Conservation (phyloP, 2,888 invertebrate species). For the Apotomis capreana region DNA sequence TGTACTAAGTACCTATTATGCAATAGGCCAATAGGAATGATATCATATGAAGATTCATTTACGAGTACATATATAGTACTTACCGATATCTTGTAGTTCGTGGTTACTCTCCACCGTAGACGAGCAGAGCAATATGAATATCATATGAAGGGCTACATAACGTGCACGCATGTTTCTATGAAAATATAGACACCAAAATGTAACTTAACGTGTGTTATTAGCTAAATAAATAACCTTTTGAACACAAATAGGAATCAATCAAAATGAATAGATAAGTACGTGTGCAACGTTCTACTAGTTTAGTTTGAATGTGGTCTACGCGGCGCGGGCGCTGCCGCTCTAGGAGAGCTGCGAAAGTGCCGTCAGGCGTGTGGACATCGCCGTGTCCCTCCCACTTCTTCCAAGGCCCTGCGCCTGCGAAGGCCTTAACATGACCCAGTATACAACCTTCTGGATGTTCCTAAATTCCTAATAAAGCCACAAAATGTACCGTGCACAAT, state of each 20-base stretch:
- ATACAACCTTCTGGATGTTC: not conserved
- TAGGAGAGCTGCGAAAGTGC: constrained; percentile 11
- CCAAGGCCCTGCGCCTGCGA: not conserved
- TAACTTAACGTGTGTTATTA: not conserved
- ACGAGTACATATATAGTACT: not conserved
- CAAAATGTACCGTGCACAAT: not conserved
- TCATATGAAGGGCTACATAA: not conserved
- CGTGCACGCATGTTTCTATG: not conserved
- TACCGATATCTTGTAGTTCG: constrained; percentile 14
- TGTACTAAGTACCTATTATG: too few species aligned
- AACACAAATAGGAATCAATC: not conserved
- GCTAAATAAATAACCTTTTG: too few species aligned
- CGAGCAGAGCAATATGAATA: not conserved
- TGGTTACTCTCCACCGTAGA: not conserved
- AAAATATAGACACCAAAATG: not conserved
- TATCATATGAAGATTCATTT: not conserved
- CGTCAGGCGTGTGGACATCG: not conserved
- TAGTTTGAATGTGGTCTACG: constrained; percentile 7
- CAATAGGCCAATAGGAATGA: too few species aligned
- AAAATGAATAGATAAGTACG: not conserved
- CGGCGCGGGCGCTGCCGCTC: not conserved
- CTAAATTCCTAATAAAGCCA: not conserved
- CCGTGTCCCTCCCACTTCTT: not conserved
- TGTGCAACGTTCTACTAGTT: not conserved
- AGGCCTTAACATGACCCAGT: not conserved